phyloP scores from a whole-genome alignment of 2,888 invertebrate species.

The Mellilla xanthometata region DNA sequence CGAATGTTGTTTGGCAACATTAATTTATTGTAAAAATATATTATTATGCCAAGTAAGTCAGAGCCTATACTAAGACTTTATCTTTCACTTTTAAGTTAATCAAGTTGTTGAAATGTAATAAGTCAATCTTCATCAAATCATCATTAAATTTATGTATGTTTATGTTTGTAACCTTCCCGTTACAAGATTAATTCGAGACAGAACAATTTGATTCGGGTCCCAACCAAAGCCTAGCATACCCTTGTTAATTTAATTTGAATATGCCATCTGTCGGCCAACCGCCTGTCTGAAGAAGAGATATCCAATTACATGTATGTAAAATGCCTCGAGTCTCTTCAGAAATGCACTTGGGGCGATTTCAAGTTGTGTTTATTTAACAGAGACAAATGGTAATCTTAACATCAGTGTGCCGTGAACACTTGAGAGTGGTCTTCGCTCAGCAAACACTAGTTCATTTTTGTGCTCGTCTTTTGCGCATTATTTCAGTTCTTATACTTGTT shows the following conservation, averaged over 20 bases:
- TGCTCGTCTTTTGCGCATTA: too few species aligned
- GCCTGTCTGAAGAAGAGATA: slow-evolving; percentile 49
- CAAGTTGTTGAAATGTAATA: too few species aligned
- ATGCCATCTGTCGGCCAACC: slow-evolving; percentile 61
- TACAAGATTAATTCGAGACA: slow-evolving; percentile 25
- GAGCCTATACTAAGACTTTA: too few species aligned
- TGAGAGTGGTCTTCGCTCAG: neutral
- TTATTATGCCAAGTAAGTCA: too few species aligned
- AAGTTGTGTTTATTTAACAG: slow-evolving; percentile 27
- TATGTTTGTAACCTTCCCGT: slow-evolving; percentile 8
- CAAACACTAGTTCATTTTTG: neutral
- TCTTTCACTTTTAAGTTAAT: too few species aligned
- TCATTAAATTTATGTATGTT: neutral
- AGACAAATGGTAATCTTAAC: slow-evolving; percentile 20
- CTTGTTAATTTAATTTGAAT: slow-evolving; percentile 73
- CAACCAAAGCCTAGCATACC: slow-evolving; percentile 47
- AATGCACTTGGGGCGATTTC: slow-evolving; percentile 31
- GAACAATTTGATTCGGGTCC: slow-evolving; percentile 52
- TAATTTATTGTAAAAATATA: too few species aligned
- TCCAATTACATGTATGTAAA: slow-evolving; percentile 59
- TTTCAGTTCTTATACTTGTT: too few species aligned
- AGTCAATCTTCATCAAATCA: too few species aligned
- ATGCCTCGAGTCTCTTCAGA: slow-evolving; percentile 35
- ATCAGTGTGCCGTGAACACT: slow-evolving; percentile 1
- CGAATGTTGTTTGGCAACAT: too few species aligned